Evolutionary conservation across 2,888 invertebrate genomes (phyloP).

Genomic region (Aphidius colemani): DNA sequence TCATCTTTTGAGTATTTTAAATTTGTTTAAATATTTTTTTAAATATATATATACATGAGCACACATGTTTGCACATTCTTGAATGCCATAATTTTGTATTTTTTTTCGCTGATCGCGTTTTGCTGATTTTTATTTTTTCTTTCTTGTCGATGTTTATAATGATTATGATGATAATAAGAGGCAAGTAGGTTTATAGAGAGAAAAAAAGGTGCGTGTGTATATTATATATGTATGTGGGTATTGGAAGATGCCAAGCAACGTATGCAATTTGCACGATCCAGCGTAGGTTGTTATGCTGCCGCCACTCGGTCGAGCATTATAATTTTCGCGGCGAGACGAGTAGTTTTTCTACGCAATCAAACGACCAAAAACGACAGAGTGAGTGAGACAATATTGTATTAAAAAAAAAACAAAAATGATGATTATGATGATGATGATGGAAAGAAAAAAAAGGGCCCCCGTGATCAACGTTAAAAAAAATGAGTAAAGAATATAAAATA

Average conservation of each 20-base stretch:
- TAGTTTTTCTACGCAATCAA: slow-evolving; percentile 28
- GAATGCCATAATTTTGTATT: no score
- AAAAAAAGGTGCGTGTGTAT: slow-evolving; percentile 16
- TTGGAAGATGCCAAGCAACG: slow-evolving; percentile 22
- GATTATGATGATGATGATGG: not conserved
- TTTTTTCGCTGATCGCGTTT: slow-evolving; percentile 8
- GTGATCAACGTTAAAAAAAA: not conserved
- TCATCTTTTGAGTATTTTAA: no score
- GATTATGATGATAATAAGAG: slow-evolving; percentile 27
- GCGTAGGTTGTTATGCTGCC: slow-evolving; percentile 32
- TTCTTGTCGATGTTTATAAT: slow-evolving; percentile 19
- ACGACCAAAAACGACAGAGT: not conserved
- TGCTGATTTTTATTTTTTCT: slow-evolving; percentile 9
- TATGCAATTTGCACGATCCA: slow-evolving; percentile 32
- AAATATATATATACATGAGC: no score
- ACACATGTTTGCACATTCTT: no score
- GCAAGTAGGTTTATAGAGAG: slow-evolving; percentile 12
- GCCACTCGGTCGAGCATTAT: slow-evolving; percentile 33
- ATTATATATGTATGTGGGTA: slow-evolving; percentile 23
- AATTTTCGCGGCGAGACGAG: slow-evolving; percentile 33
- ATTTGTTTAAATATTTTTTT: no score
- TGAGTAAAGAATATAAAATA: slow-evolving; percentile 11
- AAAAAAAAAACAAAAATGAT: no score
- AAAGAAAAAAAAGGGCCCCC: slow-evolving; percentile 8
- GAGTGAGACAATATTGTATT: no score